Evolutionary conservation across 2,113 vertebrate genomes (phyloP).

Genomic region (Acrocephalus kingi): DNA sequence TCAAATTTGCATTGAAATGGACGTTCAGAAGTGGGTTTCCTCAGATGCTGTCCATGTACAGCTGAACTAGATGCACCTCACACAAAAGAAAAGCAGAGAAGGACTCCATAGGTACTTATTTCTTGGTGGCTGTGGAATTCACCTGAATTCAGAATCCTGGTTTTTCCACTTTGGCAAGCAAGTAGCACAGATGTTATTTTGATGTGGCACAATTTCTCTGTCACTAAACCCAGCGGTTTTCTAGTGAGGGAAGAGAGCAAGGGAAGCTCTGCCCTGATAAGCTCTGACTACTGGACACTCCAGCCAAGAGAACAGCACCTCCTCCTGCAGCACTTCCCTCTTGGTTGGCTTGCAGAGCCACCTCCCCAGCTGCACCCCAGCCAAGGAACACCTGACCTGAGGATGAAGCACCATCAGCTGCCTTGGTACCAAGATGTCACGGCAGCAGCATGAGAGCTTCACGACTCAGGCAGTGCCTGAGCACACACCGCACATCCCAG

Average conservation of each 20-base stretch:
- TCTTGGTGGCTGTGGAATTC: neutral
- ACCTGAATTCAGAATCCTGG: neutral
- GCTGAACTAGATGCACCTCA: neutral
- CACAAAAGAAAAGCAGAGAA: neutral
- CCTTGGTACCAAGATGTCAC: neutral
- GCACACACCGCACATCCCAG: neutral
- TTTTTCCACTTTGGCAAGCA: neutral
- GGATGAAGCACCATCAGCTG: neutral
- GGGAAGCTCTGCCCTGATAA: neutral
- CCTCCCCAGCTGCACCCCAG: neutral
- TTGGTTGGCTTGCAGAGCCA: neutral
- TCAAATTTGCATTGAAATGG: neutral
- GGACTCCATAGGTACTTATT: neutral
- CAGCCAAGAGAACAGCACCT: neutral
- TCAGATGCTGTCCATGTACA: neutral
- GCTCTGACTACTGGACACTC: neutral
- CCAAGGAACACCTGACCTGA: neutral
- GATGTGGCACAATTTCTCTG: neutral
- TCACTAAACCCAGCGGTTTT: neutral
- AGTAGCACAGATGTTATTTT: neutral
- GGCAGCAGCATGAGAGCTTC: accelerated
- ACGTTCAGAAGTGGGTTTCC: neutral
- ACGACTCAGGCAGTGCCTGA: neutral
- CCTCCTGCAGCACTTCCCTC: neutral
- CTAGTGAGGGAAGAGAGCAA: neutral